Evolutionary conservation across 30 jellyfish, hydroid and myxozoan species (phyloP), one percentile per base, ranked within the genome.

Genomic region (Hydractinia symbiolongicarpus): DNA sequence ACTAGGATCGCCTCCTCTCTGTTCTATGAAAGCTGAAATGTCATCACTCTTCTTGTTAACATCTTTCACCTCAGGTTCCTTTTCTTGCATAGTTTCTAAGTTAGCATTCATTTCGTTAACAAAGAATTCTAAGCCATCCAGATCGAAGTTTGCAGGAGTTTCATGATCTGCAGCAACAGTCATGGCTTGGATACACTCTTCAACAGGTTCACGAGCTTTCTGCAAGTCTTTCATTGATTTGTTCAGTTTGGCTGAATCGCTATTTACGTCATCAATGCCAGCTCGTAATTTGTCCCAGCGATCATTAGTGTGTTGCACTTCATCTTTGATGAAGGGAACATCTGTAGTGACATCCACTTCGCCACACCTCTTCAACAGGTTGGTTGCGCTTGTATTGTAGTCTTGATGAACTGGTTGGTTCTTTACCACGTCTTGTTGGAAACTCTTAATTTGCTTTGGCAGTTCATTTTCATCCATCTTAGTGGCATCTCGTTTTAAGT

Each of bases 201-300:
- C 95, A 66, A 90, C 97, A 56, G 97, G 97, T 6, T 78, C 88
- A 40, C 87, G 50, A 69, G 72, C 70, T 20, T 75, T 40, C 75
- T 86, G 86, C 64, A 79, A 90, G 21, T 85, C 93, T 6, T 61
- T 73, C 58, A 90, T 50, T 6, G 95, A 90, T 52, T 71, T 78
- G 53, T 83, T 80, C 54, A 83, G 72, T 9, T 83, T 55, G 17
- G 79, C 84, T 7, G 94, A 57, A 51, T 58, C 76, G 82, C 82
- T 73, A 19, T 72, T 55, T n/a, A 78, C 82, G 6, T 85, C 95
- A 60, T 85, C 90, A 9, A 78, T 83, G 74, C 52, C 79, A 60
- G 55, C 50, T 5, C 88, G 67, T 17, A 90, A 68, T 54, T 67
- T 77, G 52, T 90, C 97, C 97, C 97, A 90, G 21, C 97, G 78